Evolutionary conservation across 2,888 invertebrate species (phyloP).

Genomic region (Phaonia tiefii): DNA sequence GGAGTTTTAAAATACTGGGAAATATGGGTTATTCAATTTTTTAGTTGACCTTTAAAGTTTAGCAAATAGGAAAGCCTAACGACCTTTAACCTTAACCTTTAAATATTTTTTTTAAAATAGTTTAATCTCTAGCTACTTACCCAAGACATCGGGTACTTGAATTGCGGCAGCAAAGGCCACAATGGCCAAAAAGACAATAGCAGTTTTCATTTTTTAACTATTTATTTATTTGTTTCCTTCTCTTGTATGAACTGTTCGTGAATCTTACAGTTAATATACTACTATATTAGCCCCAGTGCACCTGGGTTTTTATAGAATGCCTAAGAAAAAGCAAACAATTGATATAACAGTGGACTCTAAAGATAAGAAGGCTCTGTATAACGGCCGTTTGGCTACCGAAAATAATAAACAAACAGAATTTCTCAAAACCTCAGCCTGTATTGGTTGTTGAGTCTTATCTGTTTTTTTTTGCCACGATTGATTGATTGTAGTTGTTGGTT

Average conservation of each 20-base stretch:
- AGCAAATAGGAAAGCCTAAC: neutral
- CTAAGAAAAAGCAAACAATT: no score
- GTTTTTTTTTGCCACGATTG: neutral
- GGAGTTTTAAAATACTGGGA: no score
- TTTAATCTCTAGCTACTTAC: conserved; percentile 69
- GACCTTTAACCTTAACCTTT: no score
- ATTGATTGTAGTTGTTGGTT: conserved; percentile 13
- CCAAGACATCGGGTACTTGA: conserved; percentile 66
- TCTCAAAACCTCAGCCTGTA: no score
- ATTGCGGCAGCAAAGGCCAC: conserved; percentile 72
- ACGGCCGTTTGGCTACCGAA: neutral
- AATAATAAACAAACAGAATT: conserved; percentile 22
- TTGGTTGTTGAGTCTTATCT: no score
- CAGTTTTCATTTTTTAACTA: conserved; percentile 73
- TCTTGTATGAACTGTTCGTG: conserved; percentile 70
- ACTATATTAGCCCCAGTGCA: conserved; percentile 53
- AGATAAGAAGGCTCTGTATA: neutral
- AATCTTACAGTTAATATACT: conserved; percentile 73
- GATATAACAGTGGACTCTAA: no score
- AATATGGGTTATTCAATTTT: no score
- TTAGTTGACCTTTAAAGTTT: neutral
- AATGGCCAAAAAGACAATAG: conserved; percentile 73
- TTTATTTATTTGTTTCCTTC: neutral
- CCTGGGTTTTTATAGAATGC: conserved; percentile 72
- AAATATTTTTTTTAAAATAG: no score